A percentile compares a stretch with the other conserved stretches of the same genome.
Conservation (phyloP, 1,140 invertebrate species). For the Gryon sp. region DNA sequence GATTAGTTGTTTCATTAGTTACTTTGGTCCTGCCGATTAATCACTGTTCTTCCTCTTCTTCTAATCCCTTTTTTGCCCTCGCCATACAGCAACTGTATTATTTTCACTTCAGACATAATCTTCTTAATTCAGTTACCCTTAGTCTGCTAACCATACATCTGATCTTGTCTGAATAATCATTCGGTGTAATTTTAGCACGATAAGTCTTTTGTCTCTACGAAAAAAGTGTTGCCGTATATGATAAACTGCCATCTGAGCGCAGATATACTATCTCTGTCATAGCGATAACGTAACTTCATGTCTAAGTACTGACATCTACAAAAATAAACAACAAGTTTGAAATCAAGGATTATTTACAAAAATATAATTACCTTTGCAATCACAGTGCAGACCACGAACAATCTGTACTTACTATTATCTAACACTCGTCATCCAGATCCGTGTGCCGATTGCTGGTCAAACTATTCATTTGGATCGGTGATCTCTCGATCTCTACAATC, state of each 20-base stretch:
- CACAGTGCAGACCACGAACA: not conserved
- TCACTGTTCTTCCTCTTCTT: too few relatives aligned
- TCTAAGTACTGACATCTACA: not conserved
- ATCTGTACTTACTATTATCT: slow-evolving; percentile 23
- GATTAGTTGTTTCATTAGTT: too few relatives aligned
- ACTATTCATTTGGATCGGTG: slow-evolving; percentile 27
- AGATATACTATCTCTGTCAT: slow-evolving; percentile 13
- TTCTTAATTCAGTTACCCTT: slow-evolving; percentile 4
- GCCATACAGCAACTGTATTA: too few relatives aligned
- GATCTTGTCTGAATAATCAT: slow-evolving; percentile 14
- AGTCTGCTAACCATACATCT: not conserved
- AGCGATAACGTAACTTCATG: slow-evolving; percentile 10
- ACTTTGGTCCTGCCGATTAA: too few relatives aligned
- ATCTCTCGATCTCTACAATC: slow-evolving; percentile 12
- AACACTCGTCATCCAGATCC: slow-evolving; percentile 32
- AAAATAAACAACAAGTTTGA: slow-evolving; percentile 1
- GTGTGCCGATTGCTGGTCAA: slow-evolving; percentile 4
- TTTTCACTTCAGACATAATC: too few relatives aligned
- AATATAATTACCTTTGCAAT: slow-evolving; percentile 22
- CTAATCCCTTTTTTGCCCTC: too few relatives aligned
- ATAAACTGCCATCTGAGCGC: slow-evolving; percentile 23
- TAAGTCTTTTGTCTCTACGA: slow-evolving; percentile 5
- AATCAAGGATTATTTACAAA: slow-evolving; percentile 27
- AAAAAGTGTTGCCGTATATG: slow-evolving; percentile 9
- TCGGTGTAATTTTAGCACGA: not conserved